Base-by-base conservation (phyloP, 1,140 invertebrate genomes). In the Drosophila pectinifera region DNA sequence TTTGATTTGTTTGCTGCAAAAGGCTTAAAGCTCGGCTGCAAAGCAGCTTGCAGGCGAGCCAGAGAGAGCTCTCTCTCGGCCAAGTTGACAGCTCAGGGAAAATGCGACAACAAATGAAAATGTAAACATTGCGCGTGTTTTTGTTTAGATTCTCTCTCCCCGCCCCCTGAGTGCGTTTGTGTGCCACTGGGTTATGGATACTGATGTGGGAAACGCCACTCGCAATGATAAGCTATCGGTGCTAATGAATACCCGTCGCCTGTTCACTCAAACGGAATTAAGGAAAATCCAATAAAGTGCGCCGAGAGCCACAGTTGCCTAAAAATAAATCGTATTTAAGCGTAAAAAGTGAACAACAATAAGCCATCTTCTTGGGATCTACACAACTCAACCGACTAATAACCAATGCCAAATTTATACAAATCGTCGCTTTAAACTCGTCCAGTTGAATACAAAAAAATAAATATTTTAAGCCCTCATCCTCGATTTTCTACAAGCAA, bases 111-210 rank as follows among this genome's bases (percentile, higher is more conserved):
- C 83, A 82, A 77, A 67, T 48, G 72, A 88, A 80, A 89, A 89
- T 77, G 84, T 88, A 88, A 88, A 88, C 84, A 88, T 84, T 89
- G 79, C 63, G 79, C 75, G 64, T 74, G 82, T 86, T 86, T 85
- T 86, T 88, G 82, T 85, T 85, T 78, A 78, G 78, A 70, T 78
- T 79, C 68, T 48, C 61, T 72, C 39, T 38, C 73, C 26, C 36
- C 53, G 57, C 58, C 53, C 59, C 31, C 41, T 34, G 24, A 18
- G 46, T 34, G 31, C 4, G 31, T 31, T 10, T 34, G 11, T 55
- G 45, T 46, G 54, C 42, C 11, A 54, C 28, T 39, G 54, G 67
- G 54, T 55, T 78, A 78, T 49, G 63, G 72, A 58, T 73, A 72
- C 49, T 61, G 57, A 62, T 34, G 31, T 28, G 22, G 43, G 22